phyloP scores from a whole-genome alignment of 2,113 vertebrate genomes.

The Burhinus oedicnemus region DNA sequence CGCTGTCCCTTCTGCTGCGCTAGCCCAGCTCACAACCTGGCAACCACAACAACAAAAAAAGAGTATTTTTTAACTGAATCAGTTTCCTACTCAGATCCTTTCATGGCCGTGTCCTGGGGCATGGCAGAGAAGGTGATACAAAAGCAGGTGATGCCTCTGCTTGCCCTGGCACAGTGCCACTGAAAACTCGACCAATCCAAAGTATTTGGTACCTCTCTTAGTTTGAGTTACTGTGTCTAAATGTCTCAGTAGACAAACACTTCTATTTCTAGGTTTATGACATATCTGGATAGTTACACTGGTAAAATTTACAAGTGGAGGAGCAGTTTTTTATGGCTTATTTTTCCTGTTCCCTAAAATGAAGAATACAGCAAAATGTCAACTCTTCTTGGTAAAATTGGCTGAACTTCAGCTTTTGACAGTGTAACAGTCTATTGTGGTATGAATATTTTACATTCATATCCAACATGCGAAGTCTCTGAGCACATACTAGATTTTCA shows the following conservation, averaged over 20 bases:
- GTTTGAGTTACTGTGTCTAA: background rate
- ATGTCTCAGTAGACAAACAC: background rate
- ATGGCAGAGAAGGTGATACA: background rate
- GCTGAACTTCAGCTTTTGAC: slow-evolving; percentile 41
- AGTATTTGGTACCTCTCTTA: background rate
- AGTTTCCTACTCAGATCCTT: background rate
- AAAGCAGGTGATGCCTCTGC: background rate
- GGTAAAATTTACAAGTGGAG: background rate
- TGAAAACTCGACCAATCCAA: background rate
- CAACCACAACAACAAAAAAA: background rate
- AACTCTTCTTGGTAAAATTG: slow-evolving; percentile 24
- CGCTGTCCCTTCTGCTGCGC: background rate
- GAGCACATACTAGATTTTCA: slow-evolving; percentile 32
- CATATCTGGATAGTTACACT: background rate
- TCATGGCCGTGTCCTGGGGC: background rate
- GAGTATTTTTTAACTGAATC: background rate
- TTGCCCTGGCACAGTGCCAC: background rate
- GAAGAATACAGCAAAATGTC: slow-evolving; percentile 39
- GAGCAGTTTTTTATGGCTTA: slow-evolving; percentile 1
- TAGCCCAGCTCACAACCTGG: background rate
- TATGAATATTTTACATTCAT: slow-evolving; percentile 40
- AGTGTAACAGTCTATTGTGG: slow-evolving; percentile 38
- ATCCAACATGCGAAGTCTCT: background rate
- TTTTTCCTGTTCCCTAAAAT: background rate
- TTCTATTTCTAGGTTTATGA: background rate